Evolutionary conservation across 2,113 vertebrate species (phyloP), one percentile per base, ranked within the genome.

Genomic region (Tamias sibiricus): DNA sequence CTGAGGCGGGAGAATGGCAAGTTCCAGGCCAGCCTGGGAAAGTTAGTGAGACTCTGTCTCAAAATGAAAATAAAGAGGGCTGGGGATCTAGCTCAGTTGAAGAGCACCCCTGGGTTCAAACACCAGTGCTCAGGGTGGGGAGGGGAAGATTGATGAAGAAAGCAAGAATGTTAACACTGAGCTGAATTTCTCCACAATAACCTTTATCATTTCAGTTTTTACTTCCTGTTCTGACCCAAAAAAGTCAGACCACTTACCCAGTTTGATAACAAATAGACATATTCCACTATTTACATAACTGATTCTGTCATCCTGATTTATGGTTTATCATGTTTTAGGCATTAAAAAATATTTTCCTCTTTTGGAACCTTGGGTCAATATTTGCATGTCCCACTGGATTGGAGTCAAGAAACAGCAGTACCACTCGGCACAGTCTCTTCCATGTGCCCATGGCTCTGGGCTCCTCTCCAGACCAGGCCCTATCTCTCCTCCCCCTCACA

Each of bases 261-360:
- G 28, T 77, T 49, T 72, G 66, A 69, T 52, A 89, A 80, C 30
- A 92, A 85, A 90, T 20, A 81, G 66, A n/a, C 28, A 35, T 59
- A 87, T 22, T 75, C 37, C 9, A 68, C 64, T 68, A 16, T 66
- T 82, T 72, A 80, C 40, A 35, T 32, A 49, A 54, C 20, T 79
- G 94, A 88, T 44, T 85, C 64, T 54, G 40, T 64, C 79, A 66
- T 42, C 72, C 28, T 80, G 83, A 85, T 35, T 95, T 79, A 89
- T 20, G 35, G 28, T 35, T 92, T 79, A 75, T 59, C 74, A 76
- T 30, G n/a, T 24, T 66, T 74, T 26, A 54, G 24, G 84, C 26
- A 47, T 71, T n/a, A 87, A 95, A 87, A 71, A 47, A 8, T 74
- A 64, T 32, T 90, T 35, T 77, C 81, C 19, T 42, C 26, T 22